Base-by-base conservation (phyloP, 2,888 invertebrate species). In the Acronicta alni region DNA sequence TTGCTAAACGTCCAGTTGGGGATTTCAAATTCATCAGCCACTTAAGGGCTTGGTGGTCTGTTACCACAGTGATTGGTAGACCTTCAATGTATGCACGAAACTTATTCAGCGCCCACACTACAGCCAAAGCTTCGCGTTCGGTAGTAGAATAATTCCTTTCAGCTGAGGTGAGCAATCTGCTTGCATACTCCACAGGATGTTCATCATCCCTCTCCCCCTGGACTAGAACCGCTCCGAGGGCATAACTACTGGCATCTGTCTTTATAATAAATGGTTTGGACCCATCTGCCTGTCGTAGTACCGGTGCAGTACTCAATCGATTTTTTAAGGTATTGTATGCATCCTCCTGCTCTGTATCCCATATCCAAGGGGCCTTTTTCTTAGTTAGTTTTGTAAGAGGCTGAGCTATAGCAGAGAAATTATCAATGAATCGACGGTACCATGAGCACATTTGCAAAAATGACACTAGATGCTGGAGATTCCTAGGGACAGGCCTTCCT, bases 381-480 rank as follows among this genome's bases (percentile, higher is more conserved):
- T 60, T 69, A 0, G 66, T 67, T 3, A 32, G 42, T 8, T 41
- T 45, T 2, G 73, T 73, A 3, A 78, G 35, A 0, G 73, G 69
- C 15, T 57, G 42, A 2, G 68, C 65, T 5, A 73, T 32, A 0
- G 52, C 14, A 0, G 74, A 60, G 47, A 74, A 77, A 1, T 67
- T 44, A 0, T 62, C 56, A 0, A 79, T 71, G 26, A 78, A 77
- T 12, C 67, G 59, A 1, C 79, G 46, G 37, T 72, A 79, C 78
- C 77, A 81, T 0, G 72, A 62, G 30, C 72, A 75, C 0, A 60
- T 71, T 41, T 57, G 54, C 12, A 63, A 35, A 26, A 57, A 63
- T 5, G 53, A 26, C 18, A 57, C 16, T 0, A 67, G 16, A 1
- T 68, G 55, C 32, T 57, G 55, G 2, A 60, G 9, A 38, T 57